Conservation (phyloP, 1,140 invertebrate genomes). For the Brachionus koreanus region DNA sequence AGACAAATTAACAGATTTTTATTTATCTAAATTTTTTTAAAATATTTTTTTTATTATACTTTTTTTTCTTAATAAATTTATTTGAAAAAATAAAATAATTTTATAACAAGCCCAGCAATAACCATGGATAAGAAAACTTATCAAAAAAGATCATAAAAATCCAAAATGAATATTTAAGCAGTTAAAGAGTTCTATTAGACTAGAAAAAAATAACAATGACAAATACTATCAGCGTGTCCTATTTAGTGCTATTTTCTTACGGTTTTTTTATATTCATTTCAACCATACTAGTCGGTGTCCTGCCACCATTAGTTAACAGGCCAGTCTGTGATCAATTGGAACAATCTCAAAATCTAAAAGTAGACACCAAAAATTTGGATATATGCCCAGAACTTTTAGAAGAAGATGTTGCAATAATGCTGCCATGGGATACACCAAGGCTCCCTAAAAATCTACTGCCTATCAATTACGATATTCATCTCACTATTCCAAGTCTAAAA, state of each 20-base stretch:
- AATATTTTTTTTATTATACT: too few relatives aligned
- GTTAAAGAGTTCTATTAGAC: neutral
- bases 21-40: too few relatives aligned
- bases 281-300: neutral
- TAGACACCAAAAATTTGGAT: neutral
- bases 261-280: neutral
- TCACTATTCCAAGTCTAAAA: neutral
- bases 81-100: too few relatives aligned
- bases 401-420: neutral
- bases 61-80: too few relatives aligned
- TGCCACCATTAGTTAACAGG: conserved; percentile 14
- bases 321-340: neutral
- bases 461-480: neutral
- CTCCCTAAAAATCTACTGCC: conserved; percentile 11
- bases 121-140: neutral
- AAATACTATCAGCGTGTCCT: neutral
- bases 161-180: neutral
- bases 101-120: too few relatives aligned
- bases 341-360: neutral
- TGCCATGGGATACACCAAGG: neutral
- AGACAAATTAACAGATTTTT: neutral
- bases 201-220: neutral
- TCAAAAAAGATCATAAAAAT: neutral
- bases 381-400: conserved; percentile 4
- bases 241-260: neutral